Evolutionary conservation across 2,888 invertebrate species (phyloP).

Genomic region (Cerceris ruficornis): DNA sequence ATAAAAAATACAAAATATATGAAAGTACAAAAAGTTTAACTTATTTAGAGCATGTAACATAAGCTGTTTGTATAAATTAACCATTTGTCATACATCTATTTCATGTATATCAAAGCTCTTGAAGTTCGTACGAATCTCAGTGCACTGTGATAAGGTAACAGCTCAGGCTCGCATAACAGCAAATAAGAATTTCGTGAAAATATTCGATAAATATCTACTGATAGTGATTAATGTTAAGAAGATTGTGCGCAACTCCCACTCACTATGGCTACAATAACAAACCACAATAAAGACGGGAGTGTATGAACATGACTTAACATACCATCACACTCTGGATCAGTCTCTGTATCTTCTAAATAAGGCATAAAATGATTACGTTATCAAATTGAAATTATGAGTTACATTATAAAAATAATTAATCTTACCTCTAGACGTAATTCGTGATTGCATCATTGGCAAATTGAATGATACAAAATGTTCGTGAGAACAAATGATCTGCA

Average conservation of each 20-base stretch:
- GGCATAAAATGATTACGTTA: conserved; percentile 72
- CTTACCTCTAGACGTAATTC: conserved; percentile 80
- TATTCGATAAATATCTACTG: conserved; percentile 44
- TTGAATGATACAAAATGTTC: conserved; percentile 97
- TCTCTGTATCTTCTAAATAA: conserved; percentile 83
- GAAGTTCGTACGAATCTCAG: neutral
- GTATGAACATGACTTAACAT: conserved; percentile 72
- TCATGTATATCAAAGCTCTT: neutral
- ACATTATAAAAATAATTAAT: conserved; percentile 8
- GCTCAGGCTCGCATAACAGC: conserved; percentile 49
- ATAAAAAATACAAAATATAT: too few relatives aligned
- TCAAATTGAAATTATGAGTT: conserved; percentile 38
- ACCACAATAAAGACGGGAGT: conserved; percentile 69
- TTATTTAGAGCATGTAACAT: too few relatives aligned
- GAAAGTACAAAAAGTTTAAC: too few relatives aligned
- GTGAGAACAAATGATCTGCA: conserved; percentile 95
- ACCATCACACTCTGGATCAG: conserved; percentile 83
- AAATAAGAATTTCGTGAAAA: conserved; percentile 38
- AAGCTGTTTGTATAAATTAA: too few relatives aligned
- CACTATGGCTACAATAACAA: conserved; percentile 70
- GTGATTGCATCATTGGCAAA: conserved; percentile 90
- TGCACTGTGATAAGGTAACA: conserved; percentile 33
- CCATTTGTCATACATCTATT: neutral
- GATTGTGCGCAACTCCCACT: conserved; percentile 66
- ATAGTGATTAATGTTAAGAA: conserved; percentile 38